Base-by-base conservation (phyloP, 2,797 vertebrate genomes). In the Pygocentrus nattereri region DNA sequence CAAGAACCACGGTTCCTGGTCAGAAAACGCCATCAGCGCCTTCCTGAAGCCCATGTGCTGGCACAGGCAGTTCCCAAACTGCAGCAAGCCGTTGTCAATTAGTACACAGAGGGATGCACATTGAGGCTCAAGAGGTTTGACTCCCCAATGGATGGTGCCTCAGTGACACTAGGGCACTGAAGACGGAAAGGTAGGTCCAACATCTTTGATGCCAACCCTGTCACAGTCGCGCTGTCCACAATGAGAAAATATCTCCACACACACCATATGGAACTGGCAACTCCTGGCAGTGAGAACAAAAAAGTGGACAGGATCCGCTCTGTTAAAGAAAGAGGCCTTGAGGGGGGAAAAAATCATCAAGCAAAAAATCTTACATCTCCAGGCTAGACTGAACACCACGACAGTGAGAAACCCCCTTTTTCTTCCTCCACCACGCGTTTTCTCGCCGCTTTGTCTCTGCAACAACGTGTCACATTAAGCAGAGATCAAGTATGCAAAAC, bases 401-500 rank as follows among this genome's bases (percentile, higher is more conserved):
- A 74, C 27, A 52, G 79, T 77, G 27, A 59, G 54, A 59, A 21
- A 64, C 72, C 78, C 78, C 21, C 19, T 47, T 88, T n/a, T 69
- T 79, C 76, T 85, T 68, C 25, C 41, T 44, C 21, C 85, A 87
- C 19, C 58, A 61, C 47, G 54, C 31, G 85, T 88, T 85, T 80
- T 75, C 76, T 78, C 84, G 85, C 78, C 80, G 74, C 61, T 87
- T 90, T 89, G 89, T 84, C 80, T 88, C 83, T 80, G 54, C 62
- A 75, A 88, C 84, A 87, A 74, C 71, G 85, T 69, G 83, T 89
- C 88, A 89, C 90, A 88, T 91, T 90, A 90, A 82, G 88, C 82
- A 85, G 78, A 87, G 85, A 93, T 93, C 89, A 91, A 90, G 88
- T 89, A 93, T 92, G 91, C 91, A 92, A 93, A 92, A 82, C 86